A percentile compares a stretch with the other conserved stretches of the same genome.
These are phyloP conservation scores for Semicossyphus pulcher DNA, from an alignment of 2,113 vertebrate genomes.

Conservation along the genomic window DNA sequence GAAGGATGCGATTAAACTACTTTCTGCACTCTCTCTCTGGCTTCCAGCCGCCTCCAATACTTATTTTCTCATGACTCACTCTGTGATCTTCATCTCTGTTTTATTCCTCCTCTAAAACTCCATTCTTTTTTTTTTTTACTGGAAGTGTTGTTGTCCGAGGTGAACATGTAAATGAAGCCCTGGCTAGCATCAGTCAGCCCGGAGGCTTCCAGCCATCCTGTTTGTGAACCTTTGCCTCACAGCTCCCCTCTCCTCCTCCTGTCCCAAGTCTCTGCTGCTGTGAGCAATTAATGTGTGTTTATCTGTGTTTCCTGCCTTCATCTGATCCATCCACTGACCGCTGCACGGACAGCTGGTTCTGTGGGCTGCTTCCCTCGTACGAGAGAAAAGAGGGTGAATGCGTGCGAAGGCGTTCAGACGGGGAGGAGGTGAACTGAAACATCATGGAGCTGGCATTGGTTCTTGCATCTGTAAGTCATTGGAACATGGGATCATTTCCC, in stretches of 20 bases:
- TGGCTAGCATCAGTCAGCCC: slow-evolving; percentile 1
- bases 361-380: slow-evolving; percentile 46
- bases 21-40: not conserved
- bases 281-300: slow-evolving; percentile 79
- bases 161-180: slow-evolving; percentile 19
- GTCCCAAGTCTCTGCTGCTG: slow-evolving; percentile 65
- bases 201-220: no score
- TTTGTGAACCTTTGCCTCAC: not conserved
- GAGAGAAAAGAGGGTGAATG: slow-evolving; percentile 46
- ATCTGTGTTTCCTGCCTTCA: slow-evolving; percentile 78
- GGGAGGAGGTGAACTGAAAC: slow-evolving; percentile 60
- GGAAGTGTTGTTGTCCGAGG: slow-evolving; percentile 3
- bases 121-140: not conserved
- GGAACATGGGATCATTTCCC: slow-evolving; percentile 68
- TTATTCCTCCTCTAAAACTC: not conserved
- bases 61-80: slow-evolving; percentile 9
- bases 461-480: slow-evolving; percentile 74
- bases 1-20: slow-evolving; percentile 21
- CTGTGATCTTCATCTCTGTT: not conserved
- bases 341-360: slow-evolving; percentile 70
- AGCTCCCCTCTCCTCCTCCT: slow-evolving; percentile 35
- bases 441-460: slow-evolving; percentile 68
- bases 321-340: slow-evolving; percentile 63
- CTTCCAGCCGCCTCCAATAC: slow-evolving; percentile 8
- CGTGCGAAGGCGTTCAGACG: slow-evolving; percentile 77